These are phyloP conservation scores for Leucophenga montana DNA, from an alignment of 2,888 invertebrate species.

Conservation along the genomic window DNA sequence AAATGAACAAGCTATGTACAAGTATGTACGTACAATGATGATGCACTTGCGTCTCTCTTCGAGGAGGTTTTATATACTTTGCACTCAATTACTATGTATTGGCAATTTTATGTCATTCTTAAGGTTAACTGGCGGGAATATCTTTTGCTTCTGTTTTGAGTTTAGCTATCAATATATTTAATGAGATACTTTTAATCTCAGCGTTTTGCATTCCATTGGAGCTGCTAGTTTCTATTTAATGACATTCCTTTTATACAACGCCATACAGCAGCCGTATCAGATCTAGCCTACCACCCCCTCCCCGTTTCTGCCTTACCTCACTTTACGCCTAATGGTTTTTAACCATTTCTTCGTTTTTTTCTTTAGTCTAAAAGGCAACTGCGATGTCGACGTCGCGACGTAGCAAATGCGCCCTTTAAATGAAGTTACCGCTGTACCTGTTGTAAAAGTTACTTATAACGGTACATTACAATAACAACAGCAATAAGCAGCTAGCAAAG, in stretches of 20 bases:
- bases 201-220: slow-evolving; percentile 22
- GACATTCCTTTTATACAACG: slow-evolving; percentile 14
- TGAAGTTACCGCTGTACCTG: neutral
- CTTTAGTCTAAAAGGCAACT: neutral
- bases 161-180: slow-evolving; percentile 34
- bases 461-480: slow-evolving; percentile 1
- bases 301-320: too few relatives aligned
- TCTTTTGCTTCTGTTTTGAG: slow-evolving; percentile 55
- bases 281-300: slow-evolving; percentile 22
- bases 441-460: slow-evolving; percentile 29
- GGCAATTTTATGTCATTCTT: slow-evolving; percentile 59
- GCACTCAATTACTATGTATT: too few relatives aligned
- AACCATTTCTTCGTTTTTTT: too few relatives aligned
- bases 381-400: neutral
- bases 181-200: slow-evolving; percentile 40
- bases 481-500: neutral
- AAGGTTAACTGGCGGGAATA: slow-evolving; percentile 56
- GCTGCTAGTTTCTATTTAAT: slow-evolving; percentile 39
- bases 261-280: slow-evolving; percentile 27
- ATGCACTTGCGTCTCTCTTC: too few relatives aligned
- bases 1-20: slow-evolving; percentile 44
- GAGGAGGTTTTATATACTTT: too few relatives aligned
- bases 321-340: too few relatives aligned
- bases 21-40: too few relatives aligned
- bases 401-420: slow-evolving; percentile 1